Percentiles rank a stretch among this genome's conserved stretches.
phyloP scores from a whole-genome alignment of 2,888 invertebrate genomes.

The Leptogaster cylindrica region DNA sequence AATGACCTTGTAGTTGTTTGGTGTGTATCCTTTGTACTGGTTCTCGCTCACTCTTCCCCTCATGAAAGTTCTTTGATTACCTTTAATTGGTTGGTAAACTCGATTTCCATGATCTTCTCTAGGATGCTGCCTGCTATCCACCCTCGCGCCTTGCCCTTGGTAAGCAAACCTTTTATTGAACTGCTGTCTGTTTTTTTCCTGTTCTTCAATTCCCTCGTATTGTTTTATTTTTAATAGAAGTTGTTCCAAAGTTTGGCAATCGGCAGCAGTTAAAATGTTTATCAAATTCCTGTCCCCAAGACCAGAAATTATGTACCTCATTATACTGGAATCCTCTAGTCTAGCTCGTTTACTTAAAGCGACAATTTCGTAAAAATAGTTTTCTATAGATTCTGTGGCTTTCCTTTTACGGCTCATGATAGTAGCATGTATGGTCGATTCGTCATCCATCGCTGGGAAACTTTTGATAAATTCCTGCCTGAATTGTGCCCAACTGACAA shows the following conservation, averaged over 20 bases:
- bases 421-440: background rate
- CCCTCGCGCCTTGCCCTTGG: background rate
- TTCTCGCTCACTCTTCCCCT: too few species aligned
- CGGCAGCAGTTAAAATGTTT: background rate
- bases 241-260: background rate
- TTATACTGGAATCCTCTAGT: background rate
- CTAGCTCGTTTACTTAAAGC: background rate
- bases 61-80: background rate
- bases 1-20: background rate
- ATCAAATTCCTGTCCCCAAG: background rate
- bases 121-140: background rate
- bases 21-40: background rate
- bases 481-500: background rate
- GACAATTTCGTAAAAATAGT: background rate
- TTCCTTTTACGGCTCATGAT: background rate
- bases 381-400: background rate
- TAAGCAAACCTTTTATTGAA: background rate
- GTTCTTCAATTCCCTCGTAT: background rate
- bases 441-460: background rate
- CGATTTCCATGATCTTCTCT: background rate
- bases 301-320: background rate
- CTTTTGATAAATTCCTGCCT: background rate
- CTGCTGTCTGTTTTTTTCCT: background rate
- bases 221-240: background rate
- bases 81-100: background rate